These are phyloP conservation scores for Hecatera dysodea DNA, from an alignment of 2,888 invertebrate genomes.

Conservation along the genomic window DNA sequence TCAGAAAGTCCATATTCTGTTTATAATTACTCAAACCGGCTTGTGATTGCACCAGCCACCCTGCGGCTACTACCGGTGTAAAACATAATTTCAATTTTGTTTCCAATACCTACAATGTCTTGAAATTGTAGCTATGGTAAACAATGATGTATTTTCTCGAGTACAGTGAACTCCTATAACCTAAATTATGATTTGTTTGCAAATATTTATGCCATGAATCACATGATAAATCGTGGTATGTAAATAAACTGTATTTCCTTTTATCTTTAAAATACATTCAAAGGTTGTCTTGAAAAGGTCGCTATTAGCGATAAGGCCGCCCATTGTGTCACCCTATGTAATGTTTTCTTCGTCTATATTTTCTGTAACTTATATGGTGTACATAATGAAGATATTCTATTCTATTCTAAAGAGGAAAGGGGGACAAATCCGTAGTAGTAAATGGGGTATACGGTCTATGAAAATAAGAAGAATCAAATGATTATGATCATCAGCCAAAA, in stretches of 20 bases:
- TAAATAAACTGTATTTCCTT: too few relatives aligned
- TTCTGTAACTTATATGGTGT: too few relatives aligned
- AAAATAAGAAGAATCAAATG: background rate
- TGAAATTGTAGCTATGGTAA: background rate
- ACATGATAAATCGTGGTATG: background rate
- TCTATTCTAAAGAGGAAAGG: background rate
- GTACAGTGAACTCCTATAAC: slow-evolving; percentile 15
- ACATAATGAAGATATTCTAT: too few relatives aligned
- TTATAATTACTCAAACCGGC: background rate
- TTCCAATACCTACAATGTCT: background rate
- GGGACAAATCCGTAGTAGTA: background rate
- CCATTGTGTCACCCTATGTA: too few relatives aligned
- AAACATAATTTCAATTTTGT: background rate
- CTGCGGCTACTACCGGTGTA: too few relatives aligned
- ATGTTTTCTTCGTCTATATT: too few relatives aligned
- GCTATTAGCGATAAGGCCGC: too few relatives aligned
- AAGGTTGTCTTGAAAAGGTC: too few relatives aligned
- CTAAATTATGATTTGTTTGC: background rate
- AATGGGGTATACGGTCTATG: background rate
- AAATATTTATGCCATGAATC: background rate
- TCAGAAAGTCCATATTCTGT: background rate
- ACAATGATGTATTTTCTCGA: background rate
- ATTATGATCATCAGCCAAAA: background rate
- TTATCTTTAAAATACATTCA: too few relatives aligned
- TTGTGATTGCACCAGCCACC: background rate